A percentile compares a stretch with the other conserved stretches of the same genome.
Evolutionary conservation across 2,888 invertebrate species (phyloP).

Genomic region (Cheilosia urbana): DNA sequence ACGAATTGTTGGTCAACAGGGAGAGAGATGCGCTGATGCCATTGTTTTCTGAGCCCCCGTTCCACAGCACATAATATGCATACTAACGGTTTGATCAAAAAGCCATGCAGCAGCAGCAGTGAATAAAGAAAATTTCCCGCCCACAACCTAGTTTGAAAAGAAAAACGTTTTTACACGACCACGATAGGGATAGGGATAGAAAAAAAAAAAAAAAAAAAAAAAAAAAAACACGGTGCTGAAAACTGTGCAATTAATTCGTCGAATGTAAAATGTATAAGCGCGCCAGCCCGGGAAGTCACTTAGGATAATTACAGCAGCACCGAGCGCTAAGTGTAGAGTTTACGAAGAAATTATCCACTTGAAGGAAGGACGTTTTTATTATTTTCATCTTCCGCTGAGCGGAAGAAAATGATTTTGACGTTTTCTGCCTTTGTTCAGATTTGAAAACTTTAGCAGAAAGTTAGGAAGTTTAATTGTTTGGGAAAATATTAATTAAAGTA

Average conservation of each 20-base stretch:
- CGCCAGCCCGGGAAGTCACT: slow-evolving; percentile 55
- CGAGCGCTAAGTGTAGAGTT: slow-evolving; percentile 60
- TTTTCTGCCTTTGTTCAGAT: background rate
- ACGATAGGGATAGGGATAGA: background rate
- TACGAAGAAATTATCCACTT: slow-evolving; percentile 77
- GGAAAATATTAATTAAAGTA: slow-evolving; percentile 35
- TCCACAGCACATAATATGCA: background rate
- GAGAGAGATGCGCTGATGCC: slow-evolving; percentile 7
- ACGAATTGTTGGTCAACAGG: slow-evolving; percentile 66
- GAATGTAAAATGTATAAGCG: slow-evolving; percentile 10
- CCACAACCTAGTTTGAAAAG: background rate
- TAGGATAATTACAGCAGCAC: slow-evolving; percentile 69
- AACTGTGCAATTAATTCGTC: slow-evolving; percentile 43
- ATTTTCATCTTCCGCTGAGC: slow-evolving; percentile 42
- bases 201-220: too few relatives aligned
- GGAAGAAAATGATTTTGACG: slow-evolving; percentile 10
- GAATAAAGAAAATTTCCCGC: slow-evolving; percentile 28
- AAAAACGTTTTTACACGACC: background rate
- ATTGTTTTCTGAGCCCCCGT: slow-evolving; percentile 21
- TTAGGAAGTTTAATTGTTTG: slow-evolving; percentile 15
- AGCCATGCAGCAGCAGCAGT: background rate
- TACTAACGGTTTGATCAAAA: slow-evolving; percentile 27
- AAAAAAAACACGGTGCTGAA: background rate
- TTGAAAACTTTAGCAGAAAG: background rate
- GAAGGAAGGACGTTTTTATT: slow-evolving; percentile 76